phyloP scores from a whole-genome alignment of 2,113 vertebrate genomes.

The Cyprinus carpio region DNA sequence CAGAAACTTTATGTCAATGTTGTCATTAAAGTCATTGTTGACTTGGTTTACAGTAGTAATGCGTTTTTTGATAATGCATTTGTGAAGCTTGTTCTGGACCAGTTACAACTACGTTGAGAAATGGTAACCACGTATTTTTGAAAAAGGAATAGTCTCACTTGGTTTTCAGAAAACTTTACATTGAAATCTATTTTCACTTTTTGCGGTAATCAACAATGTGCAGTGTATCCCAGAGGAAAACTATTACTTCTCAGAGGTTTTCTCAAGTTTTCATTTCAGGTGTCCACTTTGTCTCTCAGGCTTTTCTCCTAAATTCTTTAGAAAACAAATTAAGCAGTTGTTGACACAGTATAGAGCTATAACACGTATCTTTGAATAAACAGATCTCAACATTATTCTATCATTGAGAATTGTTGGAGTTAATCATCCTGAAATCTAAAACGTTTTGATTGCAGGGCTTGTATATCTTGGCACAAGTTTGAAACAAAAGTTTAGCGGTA shows the following conservation, averaged over 20 bases:
- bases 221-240: neutral
- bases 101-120: neutral
- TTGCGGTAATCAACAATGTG: neutral
- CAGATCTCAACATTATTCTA: neutral
- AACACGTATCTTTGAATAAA: neutral
- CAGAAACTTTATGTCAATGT: slow-evolving; percentile 22
- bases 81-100: neutral
- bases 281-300: neutral
- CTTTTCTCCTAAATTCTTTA: neutral
- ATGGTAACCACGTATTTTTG: neutral
- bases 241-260: neutral
- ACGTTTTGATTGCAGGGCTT: neutral
- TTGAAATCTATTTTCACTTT: neutral
- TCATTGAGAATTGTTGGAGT: neutral
- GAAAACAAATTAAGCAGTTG: neutral
- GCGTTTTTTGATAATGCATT: neutral
- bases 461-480: neutral
- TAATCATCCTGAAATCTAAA: neutral
- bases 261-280: neutral
- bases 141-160: neutral
- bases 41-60: slow-evolving; percentile 26
- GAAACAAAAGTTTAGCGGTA: neutral
- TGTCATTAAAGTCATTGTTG: slow-evolving; percentile 25
- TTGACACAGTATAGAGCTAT: neutral
- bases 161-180: neutral